Conservation (phyloP, 2,113 vertebrate species). For the Butorides virescens region DNA sequence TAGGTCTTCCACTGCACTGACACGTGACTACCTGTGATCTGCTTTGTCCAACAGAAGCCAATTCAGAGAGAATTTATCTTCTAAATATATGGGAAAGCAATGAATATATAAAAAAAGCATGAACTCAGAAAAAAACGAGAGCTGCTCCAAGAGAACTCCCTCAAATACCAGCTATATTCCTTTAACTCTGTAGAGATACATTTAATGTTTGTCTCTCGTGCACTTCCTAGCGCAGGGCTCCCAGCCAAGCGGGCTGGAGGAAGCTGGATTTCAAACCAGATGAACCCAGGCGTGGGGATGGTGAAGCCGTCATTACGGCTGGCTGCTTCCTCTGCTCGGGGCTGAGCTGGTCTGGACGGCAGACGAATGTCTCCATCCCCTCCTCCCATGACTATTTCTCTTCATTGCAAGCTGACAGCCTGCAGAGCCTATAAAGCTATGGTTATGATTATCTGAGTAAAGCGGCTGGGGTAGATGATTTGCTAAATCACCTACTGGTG, state of each 20-base stretch:
- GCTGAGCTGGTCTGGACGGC: neutral
- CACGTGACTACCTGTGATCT: rapidly evolving
- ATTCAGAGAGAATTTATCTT: neutral
- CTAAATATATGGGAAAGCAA: neutral
- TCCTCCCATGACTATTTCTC: neutral
- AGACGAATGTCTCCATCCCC: neutral
- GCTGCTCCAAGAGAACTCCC: neutral
- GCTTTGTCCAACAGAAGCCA: neutral
- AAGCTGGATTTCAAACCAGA: neutral
- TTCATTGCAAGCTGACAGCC: neutral
- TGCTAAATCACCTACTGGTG: neutral
- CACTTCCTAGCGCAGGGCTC: neutral
- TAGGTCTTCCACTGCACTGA: neutral
- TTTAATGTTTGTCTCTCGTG: neutral
- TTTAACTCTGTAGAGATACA: neutral
- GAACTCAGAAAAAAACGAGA: neutral
- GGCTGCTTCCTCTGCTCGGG: neutral
- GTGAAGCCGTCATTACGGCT: neutral
- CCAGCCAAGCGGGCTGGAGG: neutral
- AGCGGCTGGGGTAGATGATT: neutral
- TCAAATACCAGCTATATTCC: neutral
- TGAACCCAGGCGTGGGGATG: rapidly evolving
- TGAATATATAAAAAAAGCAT: neutral
- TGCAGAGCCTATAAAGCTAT: neutral
- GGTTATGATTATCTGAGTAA: neutral